Evolutionary conservation across 1,140 invertebrate genomes (phyloP), one percentile per base, ranked within the genome.

Genomic region (Listronotus oregonensis): DNA sequence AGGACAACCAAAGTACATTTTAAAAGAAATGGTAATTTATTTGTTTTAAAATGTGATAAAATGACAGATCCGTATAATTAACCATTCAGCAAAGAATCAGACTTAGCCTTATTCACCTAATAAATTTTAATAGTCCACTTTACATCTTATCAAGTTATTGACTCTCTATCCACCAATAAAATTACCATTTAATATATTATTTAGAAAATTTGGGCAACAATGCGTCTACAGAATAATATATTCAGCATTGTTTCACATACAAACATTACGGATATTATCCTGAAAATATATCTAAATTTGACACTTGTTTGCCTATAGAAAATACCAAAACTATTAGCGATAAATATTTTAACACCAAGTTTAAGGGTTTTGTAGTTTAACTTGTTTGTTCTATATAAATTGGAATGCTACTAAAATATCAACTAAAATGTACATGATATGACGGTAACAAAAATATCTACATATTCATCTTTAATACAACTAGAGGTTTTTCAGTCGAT

Each of bases 391-490:
- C 32, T 52, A 51, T 40, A 64, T 56, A 64, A 63, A 59, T 51
- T 68, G 69, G 69, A 71, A 71, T 71, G 69, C 69, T 71, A 70
- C 66, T 68, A 65, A 66, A 55, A 55, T 47, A 43, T 64, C 42
- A 62, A 68, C 55, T 64, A 60, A 68, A 64, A 61, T 40, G 40
- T 58, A 57, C 59, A 66, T 59, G 60, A 71, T 62, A 71, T 64
- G 62, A 55, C 69, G 69, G 69, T 71, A 71, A 71, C 69, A 69
- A 69, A 71, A 69, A 63, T 68, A 70, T 70, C 66, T 68, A 70
- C 64, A 70, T 62, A 50, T 60, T 60, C 17, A 27, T 54, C 32
- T 61, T 43, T 32, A 31, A 56, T 56, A 59, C 57, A 66, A 66
- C 56, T 66, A 65, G 63, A 58, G 31, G 40, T 42, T 50, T 58